Base-by-base conservation (phyloP, 2,113 vertebrate genomes). In the Alethe castanea region DNA sequence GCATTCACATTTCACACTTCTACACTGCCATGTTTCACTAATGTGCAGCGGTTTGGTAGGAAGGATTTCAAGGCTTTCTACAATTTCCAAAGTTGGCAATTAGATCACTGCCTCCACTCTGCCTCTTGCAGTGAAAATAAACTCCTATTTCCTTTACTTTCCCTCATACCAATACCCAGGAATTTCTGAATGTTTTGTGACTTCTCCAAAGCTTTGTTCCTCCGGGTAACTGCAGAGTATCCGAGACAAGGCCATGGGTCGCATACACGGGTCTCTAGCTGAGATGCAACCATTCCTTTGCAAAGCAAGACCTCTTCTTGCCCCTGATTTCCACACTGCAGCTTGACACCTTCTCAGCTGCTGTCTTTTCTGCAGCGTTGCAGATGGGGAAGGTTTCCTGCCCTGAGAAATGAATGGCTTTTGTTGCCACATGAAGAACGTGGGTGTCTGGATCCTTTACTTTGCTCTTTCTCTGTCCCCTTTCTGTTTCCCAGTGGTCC, bases 131-230 rank as follows among this genome's bases (percentile, higher is more conserved):
- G 40, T 24, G 86, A 95, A 95, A 97, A 97, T 87, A 90, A 95
- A 81, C 86, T 80, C 47, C 25, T n/a, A n/a, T 92, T 97, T 97
- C 92, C 92, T 96, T 95, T 72, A 26, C 36, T 81, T 38, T 84
- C 40, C 42, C 40, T 85, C 72, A 69, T 38, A 92, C 26, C 35
- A 36, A 65, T 54, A 61, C 35, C 35, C n/a, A 87, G 59, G 92
- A 84, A 94, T 94, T 92, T 92, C 52, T 0, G 0, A 84, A 80
- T 42, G n/a, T 53, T 56, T 73, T 35, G 25, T 79, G 29, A n/a
- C 18, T 82, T 82, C 62, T 85, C 59, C 65, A 77, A 64, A 47
- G 48, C 44, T 89, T 78, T 85, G 38, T 83, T 67, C 70, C 71
- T 83, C 60, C 2, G 13, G 28, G 67, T 71, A 86, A 70, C 54